These are phyloP conservation scores for Taenioides sp. DNA, from an alignment of 2,797 vertebrate genomes.

Conservation along the genomic window DNA sequence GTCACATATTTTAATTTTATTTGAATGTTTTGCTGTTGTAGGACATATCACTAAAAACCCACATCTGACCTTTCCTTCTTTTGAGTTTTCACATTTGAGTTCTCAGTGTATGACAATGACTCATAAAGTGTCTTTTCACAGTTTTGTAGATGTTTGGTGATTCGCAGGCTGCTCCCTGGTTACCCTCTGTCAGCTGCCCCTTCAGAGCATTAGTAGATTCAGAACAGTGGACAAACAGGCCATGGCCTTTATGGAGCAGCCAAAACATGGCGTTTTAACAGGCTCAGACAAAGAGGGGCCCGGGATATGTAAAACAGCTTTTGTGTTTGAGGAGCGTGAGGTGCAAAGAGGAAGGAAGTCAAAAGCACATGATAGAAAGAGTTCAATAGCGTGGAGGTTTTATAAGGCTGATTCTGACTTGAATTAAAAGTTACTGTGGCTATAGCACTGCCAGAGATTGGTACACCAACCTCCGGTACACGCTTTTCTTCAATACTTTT, in stretches of 20 bases:
- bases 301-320: constrained; percentile 31
- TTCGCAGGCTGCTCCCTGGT: constrained; percentile 24
- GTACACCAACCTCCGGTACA: background rate
- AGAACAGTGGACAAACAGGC: constrained; percentile 17
- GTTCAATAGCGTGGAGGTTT: constrained; percentile 41
- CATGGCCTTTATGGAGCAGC: constrained; percentile 16
- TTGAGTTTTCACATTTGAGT: constrained; percentile 20
- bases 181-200: constrained; percentile 24
- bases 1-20: too few relatives aligned
- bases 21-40: too few relatives aligned
- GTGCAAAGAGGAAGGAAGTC: constrained; percentile 39
- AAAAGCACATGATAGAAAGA: constrained; percentile 15
- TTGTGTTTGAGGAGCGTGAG: constrained; percentile 13
- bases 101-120: constrained; percentile 14
- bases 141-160: constrained; percentile 29
- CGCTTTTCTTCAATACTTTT: too few relatives aligned
- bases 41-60: background rate
- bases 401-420: constrained; percentile 41
- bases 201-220: constrained; percentile 35
- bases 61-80: constrained; percentile 5
- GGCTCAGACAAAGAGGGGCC: constrained; percentile 24
- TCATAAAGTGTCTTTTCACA: constrained; percentile 33
- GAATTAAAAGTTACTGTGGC: constrained; percentile 55
- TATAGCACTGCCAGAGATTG: background rate
- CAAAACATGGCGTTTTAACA: constrained; percentile 24